These are phyloP conservation scores for Sphaerodactylus townsendi DNA, from an alignment of 2,113 vertebrate species.

Conservation along the genomic window DNA sequence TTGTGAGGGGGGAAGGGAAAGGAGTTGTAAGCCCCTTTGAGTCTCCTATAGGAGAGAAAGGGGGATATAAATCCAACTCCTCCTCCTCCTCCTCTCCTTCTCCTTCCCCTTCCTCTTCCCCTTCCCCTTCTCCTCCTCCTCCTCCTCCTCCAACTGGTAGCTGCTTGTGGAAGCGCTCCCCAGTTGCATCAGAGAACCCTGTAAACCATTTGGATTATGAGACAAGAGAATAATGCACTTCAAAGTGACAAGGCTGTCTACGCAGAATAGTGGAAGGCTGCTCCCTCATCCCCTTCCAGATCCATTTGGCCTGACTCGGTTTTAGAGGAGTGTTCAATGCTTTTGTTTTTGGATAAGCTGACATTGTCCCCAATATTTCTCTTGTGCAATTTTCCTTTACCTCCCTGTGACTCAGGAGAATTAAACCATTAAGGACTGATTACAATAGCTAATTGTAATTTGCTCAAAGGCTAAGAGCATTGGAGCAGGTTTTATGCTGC, in stretches of 20 bases:
- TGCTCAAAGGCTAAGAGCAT: constrained; percentile 67
- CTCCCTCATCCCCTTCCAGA: constrained; percentile 12
- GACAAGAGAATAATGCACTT: constrained; percentile 45
- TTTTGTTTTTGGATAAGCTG: constrained; percentile 58
- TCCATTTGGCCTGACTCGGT: constrained; percentile 19
- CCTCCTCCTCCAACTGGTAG: constrained; percentile 6
- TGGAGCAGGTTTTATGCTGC: constrained; percentile 56
- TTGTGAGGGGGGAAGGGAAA: too few species aligned
- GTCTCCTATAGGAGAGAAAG: too few species aligned
- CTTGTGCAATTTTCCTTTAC: constrained; percentile 60
- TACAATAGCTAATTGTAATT: constrained; percentile 73
- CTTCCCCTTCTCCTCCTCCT: too few species aligned
- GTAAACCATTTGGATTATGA: constrained; percentile 51
- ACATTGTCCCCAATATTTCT: constrained; percentile 54
- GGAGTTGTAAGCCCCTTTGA: too few species aligned
- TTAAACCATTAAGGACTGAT: constrained; percentile 68
- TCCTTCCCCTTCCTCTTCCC: too few species aligned
- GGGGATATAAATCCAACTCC: too few species aligned
- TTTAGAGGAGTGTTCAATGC: constrained; percentile 41
- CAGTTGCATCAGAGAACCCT: constrained; percentile 20
- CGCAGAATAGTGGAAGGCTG: not conserved
- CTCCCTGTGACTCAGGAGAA: constrained; percentile 53
- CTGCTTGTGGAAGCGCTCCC: constrained; percentile 28
- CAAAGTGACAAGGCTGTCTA: constrained; percentile 33
- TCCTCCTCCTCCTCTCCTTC: too few species aligned